These are phyloP conservation scores for Volucella inflata DNA, from an alignment of 2,888 invertebrate genomes.

Conservation along the genomic window DNA sequence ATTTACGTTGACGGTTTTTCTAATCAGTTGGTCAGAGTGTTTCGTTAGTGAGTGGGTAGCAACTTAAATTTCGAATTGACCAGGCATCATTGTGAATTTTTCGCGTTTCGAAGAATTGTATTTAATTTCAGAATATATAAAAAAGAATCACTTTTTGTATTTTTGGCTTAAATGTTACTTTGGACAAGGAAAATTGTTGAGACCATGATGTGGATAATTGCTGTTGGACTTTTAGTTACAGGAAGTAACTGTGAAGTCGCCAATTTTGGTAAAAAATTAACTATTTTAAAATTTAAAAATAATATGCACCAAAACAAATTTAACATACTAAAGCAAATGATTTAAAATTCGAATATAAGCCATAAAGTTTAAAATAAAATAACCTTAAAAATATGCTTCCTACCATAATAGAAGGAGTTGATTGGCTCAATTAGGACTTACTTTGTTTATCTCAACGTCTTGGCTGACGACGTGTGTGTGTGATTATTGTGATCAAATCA, in stretches of 20 bases:
- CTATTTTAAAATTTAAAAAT: not conserved
- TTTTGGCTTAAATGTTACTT: not conserved
- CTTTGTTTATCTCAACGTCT: too few relatives aligned
- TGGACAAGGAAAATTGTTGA: conserved; percentile 1
- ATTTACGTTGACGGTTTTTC: conserved; percentile 8
- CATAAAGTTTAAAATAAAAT: too few relatives aligned
- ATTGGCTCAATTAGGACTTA: too few relatives aligned
- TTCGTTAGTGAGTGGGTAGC: not conserved
- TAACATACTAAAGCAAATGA: too few relatives aligned
- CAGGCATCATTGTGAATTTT: not conserved
- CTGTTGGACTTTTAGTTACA: conserved; percentile 28
- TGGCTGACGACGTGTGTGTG: too few relatives aligned
- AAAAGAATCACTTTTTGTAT: not conserved
- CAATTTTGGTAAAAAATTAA: conserved; percentile 64
- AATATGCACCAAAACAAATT: too few relatives aligned
- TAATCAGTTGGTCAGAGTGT: conserved; percentile 12
- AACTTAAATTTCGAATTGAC: not conserved
- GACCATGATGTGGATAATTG: conserved; percentile 22
- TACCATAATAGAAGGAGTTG: too few relatives aligned
- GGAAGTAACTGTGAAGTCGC: conserved; percentile 61
- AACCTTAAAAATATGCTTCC: too few relatives aligned
- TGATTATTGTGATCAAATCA: not conserved
- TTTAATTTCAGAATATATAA: not conserved
- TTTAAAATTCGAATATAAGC: too few relatives aligned
- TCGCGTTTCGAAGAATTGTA: not conserved